Conservation (phyloP, 1,140 invertebrate genomes). For the Diabrotica undecimpunctata region DNA sequence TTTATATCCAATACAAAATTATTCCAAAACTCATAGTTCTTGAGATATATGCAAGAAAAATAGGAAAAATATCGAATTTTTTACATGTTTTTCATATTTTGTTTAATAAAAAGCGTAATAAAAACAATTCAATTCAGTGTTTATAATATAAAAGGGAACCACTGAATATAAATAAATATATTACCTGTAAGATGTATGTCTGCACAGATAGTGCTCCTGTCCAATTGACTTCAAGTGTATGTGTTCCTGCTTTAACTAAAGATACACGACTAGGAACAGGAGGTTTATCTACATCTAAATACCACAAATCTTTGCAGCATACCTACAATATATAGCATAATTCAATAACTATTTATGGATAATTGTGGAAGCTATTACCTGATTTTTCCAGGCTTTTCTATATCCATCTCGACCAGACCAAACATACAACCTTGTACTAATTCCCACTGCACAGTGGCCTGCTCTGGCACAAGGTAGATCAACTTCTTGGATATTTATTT, state of each 20-base stretch:
- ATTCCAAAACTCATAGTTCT: too few species aligned
- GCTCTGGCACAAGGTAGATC: slow-evolving; percentile 89
- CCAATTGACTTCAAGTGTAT: slow-evolving; percentile 94
- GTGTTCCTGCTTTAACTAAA: slow-evolving; percentile 88
- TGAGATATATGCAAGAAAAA: too few species aligned
- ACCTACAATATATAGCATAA: slow-evolving; percentile 79
- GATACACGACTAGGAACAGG: slow-evolving; percentile 84
- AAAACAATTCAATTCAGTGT: too few species aligned
- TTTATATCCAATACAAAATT: too few species aligned
- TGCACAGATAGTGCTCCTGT: slow-evolving; percentile 86
- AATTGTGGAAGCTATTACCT: slow-evolving; percentile 57
- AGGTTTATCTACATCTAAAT: slow-evolving; percentile 92
- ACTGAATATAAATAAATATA: neutral
- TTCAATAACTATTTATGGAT: slow-evolving; percentile 87
- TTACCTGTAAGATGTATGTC: slow-evolving; percentile 82
- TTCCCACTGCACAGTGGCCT: slow-evolving; percentile 95
- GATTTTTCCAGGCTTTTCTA: slow-evolving; percentile 97
- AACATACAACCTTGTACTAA: slow-evolving; percentile 91
- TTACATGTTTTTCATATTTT: too few species aligned
- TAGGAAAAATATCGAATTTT: too few species aligned
- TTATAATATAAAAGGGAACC: too few species aligned
- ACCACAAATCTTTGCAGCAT: slow-evolving; percentile 99
- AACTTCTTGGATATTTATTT: slow-evolving; percentile 85
- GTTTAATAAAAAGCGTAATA: too few species aligned
- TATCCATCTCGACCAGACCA: slow-evolving; percentile 99